Conservation (phyloP, 2,888 invertebrate species). For the Archips crataeganus region DNA sequence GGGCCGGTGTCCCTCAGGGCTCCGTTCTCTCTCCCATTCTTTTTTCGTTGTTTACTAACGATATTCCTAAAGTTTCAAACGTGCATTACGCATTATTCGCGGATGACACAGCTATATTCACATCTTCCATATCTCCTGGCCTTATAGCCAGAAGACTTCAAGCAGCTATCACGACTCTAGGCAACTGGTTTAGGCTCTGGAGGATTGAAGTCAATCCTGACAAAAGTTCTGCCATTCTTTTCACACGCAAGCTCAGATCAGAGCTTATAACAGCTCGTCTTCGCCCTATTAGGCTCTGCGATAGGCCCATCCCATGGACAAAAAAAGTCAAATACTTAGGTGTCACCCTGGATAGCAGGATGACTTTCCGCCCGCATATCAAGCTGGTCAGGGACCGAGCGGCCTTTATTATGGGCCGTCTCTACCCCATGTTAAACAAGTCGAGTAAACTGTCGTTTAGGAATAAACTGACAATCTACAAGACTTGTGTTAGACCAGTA, state of each 20-base stretch:
- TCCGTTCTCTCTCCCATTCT: constrained; percentile 12
- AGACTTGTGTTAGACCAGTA: too few species aligned
- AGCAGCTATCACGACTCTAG: background rate
- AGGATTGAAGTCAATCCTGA: background rate
- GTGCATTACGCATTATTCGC: constrained; percentile 12
- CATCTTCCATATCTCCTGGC: background rate
- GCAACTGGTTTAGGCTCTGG: background rate
- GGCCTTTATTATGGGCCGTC: too few species aligned
- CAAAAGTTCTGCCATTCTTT: constrained; percentile 1
- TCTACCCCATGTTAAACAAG: too few species aligned
- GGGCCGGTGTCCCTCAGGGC: constrained; percentile 20
- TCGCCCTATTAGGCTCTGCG: background rate
- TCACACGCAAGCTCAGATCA: background rate
- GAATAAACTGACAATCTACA: too few species aligned
- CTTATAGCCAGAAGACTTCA: background rate
- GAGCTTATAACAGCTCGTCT: rapidly evolving
- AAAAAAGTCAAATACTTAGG: constrained; percentile 3
- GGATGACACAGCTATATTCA: background rate
- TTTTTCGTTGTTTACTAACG: constrained; percentile 11
- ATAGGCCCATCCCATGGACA: background rate
- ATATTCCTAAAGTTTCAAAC: constrained; percentile 1
- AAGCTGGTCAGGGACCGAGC: background rate
- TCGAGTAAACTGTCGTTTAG: too few species aligned
- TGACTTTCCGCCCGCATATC: background rate
- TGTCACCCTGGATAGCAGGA: background rate